Base-by-base conservation (phyloP, 2,888 invertebrate genomes). In the Melanotus villosus region DNA sequence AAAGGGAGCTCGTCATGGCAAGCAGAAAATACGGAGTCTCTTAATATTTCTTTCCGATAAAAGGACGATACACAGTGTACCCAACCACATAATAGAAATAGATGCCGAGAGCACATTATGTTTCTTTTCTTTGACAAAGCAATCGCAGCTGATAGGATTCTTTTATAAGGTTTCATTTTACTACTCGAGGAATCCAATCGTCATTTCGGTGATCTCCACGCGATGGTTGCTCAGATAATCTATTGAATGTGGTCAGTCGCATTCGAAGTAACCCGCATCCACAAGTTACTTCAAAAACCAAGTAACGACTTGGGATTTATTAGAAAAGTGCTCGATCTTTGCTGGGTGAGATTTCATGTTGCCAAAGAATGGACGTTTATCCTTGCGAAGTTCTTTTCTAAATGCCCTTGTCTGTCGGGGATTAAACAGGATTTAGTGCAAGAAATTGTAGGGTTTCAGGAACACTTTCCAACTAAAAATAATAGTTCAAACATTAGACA, bases 301-400 rank as follows among this genome's bases (percentile, higher is more conserved):
- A 50, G 50, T 50, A 50, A 50, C 30, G 50, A 30, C 50, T 43
- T 30, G 26, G 50, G 50, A 50, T 50, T 50, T 50, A 50, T 50
- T 50, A 30, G 26, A 14, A 21, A 21, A 50, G 9, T 19, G 18
- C 34, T 54, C 16, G 34, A 54, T 32, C 54, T 54, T 34, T 54
- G 54, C 18, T 34, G 18, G 54, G 19, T n/a, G 34, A 16, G 54
- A 54, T 34, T 54, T 54, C 54, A 34, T 34, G 32, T 34, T 32
- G 7, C 19, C 19, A 19, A 14, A 54, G 19, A 10, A n/a, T 50
- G 54, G 21, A 54, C 54, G 9, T 34, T 34, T 54, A 54, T 54
- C 54, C 54, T 16, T 1, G 19, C 2, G 16, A 54, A 34, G 14
- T 32, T 54, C 19, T 10, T n/a, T 54, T 34, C 34, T 34, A 32